Evolutionary conservation across 2,797 vertebrate genomes (phyloP).

Genomic region (Etheostoma perlongum): DNA sequence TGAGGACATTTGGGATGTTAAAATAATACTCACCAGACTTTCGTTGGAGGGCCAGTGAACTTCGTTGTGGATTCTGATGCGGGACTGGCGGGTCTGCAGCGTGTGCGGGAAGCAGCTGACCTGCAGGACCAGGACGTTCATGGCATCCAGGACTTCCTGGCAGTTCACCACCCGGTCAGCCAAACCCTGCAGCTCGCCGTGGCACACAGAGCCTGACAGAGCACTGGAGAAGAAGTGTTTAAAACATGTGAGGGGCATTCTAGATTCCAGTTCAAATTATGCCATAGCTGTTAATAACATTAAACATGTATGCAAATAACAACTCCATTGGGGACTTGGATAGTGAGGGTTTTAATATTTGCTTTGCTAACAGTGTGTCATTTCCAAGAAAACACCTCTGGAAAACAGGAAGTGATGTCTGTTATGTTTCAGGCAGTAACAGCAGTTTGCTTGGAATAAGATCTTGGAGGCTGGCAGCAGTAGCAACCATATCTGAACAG

Average conservation of each 20-base stretch:
- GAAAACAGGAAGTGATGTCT: conserved; percentile 52
- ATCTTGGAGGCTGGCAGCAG: conserved; percentile 1
- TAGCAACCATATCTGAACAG: neutral
- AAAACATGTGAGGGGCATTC: neutral
- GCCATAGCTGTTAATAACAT: neutral
- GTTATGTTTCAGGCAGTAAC: conserved; percentile 21
- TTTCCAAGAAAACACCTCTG: conserved; percentile 9
- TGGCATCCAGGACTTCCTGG: conserved; percentile 93
- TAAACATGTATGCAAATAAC: neutral
- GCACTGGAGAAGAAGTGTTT: conserved; percentile 80
- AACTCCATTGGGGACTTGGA: neutral
- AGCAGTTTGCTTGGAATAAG: neutral
- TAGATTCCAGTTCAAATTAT: neutral
- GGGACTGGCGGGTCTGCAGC: conserved; percentile 95
- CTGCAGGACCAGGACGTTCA: conserved; percentile 97
- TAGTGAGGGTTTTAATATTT: conserved; percentile 12
- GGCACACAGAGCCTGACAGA: conserved; percentile 92
- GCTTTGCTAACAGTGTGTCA: neutral
- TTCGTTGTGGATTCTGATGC: conserved; percentile 93
- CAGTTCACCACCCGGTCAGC: conserved; percentile 97
- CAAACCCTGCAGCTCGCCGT: conserved; percentile 95
- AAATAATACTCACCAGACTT: conserved; percentile 81
- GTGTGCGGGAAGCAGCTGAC: conserved; percentile 97
- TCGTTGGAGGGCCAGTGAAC: conserved; percentile 93
- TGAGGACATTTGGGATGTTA: neutral